These are phyloP conservation scores for Zoanthus sociatus DNA, from an alignment of 92 coral and sea anemone genomes.

Conservation along the genomic window DNA sequence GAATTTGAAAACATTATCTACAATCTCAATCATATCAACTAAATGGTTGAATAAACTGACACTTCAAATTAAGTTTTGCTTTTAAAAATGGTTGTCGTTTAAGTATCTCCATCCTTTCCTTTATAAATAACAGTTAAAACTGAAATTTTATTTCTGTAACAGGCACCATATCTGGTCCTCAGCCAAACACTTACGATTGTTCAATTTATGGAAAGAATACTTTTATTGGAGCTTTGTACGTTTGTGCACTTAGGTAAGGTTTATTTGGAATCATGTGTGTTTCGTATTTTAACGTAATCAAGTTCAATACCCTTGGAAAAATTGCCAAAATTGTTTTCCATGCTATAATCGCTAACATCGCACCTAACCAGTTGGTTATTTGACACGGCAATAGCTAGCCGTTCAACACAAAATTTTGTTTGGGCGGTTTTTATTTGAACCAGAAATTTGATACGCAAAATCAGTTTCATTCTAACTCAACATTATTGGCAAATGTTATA, in stretches of 20 bases:
- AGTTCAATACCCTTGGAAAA: no score
- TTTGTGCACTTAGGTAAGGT: constrained; percentile 81
- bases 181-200: constrained; percentile 89
- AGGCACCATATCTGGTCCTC: constrained; percentile 85
- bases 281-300: neutral
- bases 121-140: neutral
- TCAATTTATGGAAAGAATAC: constrained; percentile 82
- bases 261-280: neutral
- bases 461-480: no score
- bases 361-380: no score
- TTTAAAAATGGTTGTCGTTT: neutral
- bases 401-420: no score
- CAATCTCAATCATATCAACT: neutral
- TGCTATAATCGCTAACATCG: no score
- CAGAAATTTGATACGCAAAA: no score
- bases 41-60: neutral
- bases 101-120: no score
- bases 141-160: neutral
- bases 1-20: neutral
- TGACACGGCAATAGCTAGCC: no score
- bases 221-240: constrained; percentile 83
- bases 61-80: neutral
- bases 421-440: no score
- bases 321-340: no score
- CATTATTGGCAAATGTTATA: no score